phyloP scores from a whole-genome alignment of 2,888 invertebrate genomes.

The Caradrina clavipalpis region DNA sequence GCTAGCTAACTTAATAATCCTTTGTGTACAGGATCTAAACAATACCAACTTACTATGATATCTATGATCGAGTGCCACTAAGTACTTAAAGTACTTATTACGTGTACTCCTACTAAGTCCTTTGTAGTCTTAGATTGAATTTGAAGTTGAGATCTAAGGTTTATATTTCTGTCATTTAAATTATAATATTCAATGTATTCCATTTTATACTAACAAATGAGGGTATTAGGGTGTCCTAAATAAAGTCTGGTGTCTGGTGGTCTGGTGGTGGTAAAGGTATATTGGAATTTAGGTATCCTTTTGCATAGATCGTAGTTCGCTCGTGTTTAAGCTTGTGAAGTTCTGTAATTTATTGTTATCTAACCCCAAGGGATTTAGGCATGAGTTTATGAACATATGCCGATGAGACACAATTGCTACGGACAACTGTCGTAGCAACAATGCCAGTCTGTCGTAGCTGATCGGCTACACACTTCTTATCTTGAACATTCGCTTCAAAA shows the following conservation, averaged over 20 bases:
- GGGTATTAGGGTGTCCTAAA: neutral
- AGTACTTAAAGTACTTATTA: constrained; percentile 19
- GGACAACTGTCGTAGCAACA: constrained; percentile 6
- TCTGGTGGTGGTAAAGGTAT: no score
- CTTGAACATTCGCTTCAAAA: neutral
- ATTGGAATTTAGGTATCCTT: neutral
- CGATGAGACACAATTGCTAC: neutral
- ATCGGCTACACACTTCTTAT: neutral
- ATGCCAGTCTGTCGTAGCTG: neutral
- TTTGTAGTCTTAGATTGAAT: constrained; percentile 28
- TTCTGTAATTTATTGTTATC: no score
- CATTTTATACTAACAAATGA: neutral
- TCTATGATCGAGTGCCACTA: constrained; percentile 12
- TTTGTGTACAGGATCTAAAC: constrained; percentile 18
- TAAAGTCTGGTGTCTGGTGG: neutral
- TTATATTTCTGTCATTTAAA: constrained; percentile 8
- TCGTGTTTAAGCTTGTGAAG: no score
- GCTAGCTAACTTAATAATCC: constrained; percentile 11
- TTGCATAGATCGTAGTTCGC: no score
- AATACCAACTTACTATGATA: neutral
- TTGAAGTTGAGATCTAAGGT: constrained; percentile 17
- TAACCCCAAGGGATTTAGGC: no score
- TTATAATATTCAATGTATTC: neutral
- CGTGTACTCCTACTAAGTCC: constrained; percentile 3
- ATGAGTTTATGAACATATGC: no score